Evolutionary conservation across 2,888 invertebrate genomes (phyloP), one percentile per base, ranked within the genome.

Genomic region (Temnothorax rugatulus): DNA sequence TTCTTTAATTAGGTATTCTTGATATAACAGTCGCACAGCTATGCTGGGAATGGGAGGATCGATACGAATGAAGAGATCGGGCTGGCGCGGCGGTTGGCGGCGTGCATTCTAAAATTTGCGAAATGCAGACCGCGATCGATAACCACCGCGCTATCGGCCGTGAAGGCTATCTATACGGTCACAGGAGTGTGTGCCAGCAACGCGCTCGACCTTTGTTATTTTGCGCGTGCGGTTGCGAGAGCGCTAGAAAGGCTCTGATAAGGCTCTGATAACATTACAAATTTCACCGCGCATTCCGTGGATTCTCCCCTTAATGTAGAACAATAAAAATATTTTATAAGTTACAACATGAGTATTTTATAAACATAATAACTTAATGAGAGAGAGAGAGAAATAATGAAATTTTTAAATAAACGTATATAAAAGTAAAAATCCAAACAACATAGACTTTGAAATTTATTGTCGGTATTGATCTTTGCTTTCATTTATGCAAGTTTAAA

Each of bases 81-180:
- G 5, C 2, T 13, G 41, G 54, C 25, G 18, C n/a, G 41, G 54
- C 25, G 18, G 38, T 76, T n/a, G 13, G 25, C n/a, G 50, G 21
- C 29, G 54, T 29, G 59, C 75, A 59, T 81, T 74, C 57, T 47
- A 59, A 81, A 54, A 81, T 81, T 47, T 47, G 79, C 59, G 38
- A 75, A 69, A 81, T 59, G 38, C 79, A 47, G 18, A 3, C 44
- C n/a, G 38, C 38, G 21, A 73, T 68, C 54, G 69, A 77, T 52
- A 77, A 69, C 44, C 54, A 25, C n/a, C 18, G 71, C 69, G n/a
- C 88, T 82, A 84, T 90, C 88, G 77, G 73, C 88, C 84, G 83
- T 86, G 88, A 88, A 88, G 90, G 88, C 91, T 87, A 34, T 69
- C 15, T 4, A 86, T 84, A 85, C 84, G 85, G 81, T 83, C 73